Evolutionary conservation across 2,888 invertebrate species (phyloP).

Genomic region (Smittia aterrima): DNA sequence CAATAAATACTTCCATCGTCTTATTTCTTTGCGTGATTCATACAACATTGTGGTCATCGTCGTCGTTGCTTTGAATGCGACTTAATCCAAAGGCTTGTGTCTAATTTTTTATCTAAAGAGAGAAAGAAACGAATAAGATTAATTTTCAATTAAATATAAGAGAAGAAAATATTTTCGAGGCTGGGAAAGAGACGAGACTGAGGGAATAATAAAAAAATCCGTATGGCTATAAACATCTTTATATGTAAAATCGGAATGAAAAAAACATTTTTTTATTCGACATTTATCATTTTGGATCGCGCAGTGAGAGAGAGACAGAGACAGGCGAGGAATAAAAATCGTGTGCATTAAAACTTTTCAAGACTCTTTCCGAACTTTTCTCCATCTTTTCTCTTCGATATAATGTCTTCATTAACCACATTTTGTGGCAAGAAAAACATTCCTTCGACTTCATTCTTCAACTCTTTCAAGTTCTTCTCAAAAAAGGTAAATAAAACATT

Average conservation of each 20-base stretch:
- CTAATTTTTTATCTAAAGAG: neutral
- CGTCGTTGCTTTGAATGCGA: neutral
- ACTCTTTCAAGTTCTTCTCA: slow-evolving; percentile 7
- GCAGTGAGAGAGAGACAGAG: slow-evolving; percentile 13
- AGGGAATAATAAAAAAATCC: neutral
- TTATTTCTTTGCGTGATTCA: neutral
- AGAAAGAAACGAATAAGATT: slow-evolving; percentile 23
- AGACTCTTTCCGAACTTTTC: neutral
- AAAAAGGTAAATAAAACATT: slow-evolving; percentile 35
- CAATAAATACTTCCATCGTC: neutral
- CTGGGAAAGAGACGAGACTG: too few relatives aligned
- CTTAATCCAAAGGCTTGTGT: neutral
- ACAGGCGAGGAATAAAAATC: slow-evolving; percentile 28
- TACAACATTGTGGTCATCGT: neutral
- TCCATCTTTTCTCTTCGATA: neutral
- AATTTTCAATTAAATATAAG: slow-evolving; percentile 40
- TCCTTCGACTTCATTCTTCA: slow-evolving; percentile 7
- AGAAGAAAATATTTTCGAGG: too few relatives aligned
- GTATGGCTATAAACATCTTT: neutral
- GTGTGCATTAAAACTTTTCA: slow-evolving; percentile 16
- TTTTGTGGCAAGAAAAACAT: slow-evolving; percentile 21
- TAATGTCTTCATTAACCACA: slow-evolving; percentile 41
- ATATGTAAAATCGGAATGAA: neutral
- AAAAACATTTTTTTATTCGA: slow-evolving; percentile 29
- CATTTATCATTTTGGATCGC: slow-evolving; percentile 35